Evolutionary conservation across 2,797 vertebrate species (phyloP).

Genomic region (Gila robusta): DNA sequence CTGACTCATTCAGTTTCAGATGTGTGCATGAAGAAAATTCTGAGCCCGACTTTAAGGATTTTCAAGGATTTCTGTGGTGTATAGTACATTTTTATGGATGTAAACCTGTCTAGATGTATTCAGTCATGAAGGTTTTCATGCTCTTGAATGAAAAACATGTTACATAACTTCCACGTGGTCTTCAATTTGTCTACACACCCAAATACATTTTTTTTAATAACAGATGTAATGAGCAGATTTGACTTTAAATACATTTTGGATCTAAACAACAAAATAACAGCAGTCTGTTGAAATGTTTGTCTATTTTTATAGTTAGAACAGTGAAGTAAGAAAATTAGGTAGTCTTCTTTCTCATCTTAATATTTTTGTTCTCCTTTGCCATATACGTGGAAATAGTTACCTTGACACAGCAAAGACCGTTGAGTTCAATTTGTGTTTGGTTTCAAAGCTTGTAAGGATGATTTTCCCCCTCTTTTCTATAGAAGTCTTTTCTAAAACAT

Average conservation of each 20-base stretch:
- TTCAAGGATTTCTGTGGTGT: background rate
- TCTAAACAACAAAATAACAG: background rate
- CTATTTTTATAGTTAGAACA: background rate
- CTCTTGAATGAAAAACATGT: slow-evolving; percentile 12
- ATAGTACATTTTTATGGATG: background rate
- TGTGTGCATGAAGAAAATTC: background rate
- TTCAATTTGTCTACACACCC: background rate
- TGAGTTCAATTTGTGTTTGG: slow-evolving; percentile 15
- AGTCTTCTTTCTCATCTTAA: background rate
- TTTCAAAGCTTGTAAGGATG: slow-evolving; percentile 15
- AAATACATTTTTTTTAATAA: background rate
- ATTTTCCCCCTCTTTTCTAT: background rate
- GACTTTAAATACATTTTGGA: background rate
- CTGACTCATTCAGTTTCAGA: background rate
- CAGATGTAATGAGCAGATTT: slow-evolving; percentile 8
- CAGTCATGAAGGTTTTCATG: slow-evolving; percentile 6
- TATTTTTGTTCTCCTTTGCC: background rate
- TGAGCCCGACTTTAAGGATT: slow-evolving; percentile 15
- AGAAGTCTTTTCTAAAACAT: slow-evolving; percentile 51
- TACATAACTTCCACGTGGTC: background rate
- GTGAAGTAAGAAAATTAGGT: background rate
- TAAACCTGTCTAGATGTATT: slow-evolving; percentile 5
- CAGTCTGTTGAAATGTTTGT: background rate
- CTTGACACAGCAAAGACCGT: slow-evolving; percentile 14
- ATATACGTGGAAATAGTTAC: background rate